Base-by-base conservation (phyloP, 1,140 invertebrate genomes). In the Cydia strobilella region DNA sequence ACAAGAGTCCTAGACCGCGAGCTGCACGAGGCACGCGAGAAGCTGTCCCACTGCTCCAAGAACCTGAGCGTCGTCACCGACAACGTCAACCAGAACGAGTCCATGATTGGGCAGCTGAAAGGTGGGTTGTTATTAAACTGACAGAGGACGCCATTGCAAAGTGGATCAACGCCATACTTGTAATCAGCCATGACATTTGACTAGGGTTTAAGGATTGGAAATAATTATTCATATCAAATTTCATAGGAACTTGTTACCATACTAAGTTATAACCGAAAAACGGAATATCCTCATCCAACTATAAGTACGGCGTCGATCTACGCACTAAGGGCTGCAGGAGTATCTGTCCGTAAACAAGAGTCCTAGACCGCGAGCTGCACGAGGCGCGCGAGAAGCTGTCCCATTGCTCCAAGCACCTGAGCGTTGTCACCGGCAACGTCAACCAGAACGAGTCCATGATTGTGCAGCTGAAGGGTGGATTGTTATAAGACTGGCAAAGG, bases 391-490 rank as follows among this genome's bases (percentile, higher is more conserved):
- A 96, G 39, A 96, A 96, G 84, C 84, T 96, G 65, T 90, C 94
- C 9, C 93, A 94, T 51, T 94, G 95, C 18, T 94, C 94, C 35
- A 94, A 95, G 76, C 96, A 94, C 79, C 89, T 96, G 73, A 95
- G 94, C 31, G 94, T 94, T 59, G 95, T 95, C 0, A 95, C 94
- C n/a, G 95, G 94, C 75, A 96, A 95, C 82, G 94, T 96, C 59
- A 95, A 95, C 42, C 95, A 94, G 80, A 95, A 96, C 78, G 95
- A 96, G 85, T 90, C 95, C 2, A 89, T 94, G 63, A 95, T 96
- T 59, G 94, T 94, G 69, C 95, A 95, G 82, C 84, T 96, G 10
- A 94, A 94, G 95, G 95, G 96, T 96, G 92, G 82, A 72, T 25
- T 18, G 18, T 74, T 59, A 20, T 18, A 15, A 27, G 6, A 42